phyloP scores from a whole-genome alignment of 2,888 invertebrate genomes.

The Drosophila robusta region DNA sequence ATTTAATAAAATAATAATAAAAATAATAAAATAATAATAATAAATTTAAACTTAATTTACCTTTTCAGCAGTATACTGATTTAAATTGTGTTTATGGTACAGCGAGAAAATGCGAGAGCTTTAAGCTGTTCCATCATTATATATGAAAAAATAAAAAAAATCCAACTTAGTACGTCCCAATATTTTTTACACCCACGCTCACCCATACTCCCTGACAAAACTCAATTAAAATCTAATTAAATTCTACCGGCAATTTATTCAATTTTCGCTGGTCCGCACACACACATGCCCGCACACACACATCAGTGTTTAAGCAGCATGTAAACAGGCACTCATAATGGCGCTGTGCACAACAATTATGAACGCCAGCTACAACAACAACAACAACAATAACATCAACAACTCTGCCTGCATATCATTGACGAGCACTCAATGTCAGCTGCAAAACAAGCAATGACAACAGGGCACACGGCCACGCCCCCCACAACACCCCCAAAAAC shows the following conservation, averaged over 20 bases:
- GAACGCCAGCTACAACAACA: slow-evolving; percentile 36
- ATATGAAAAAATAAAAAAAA: not conserved
- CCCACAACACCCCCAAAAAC: slow-evolving; percentile 23
- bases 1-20: no score
- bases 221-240: slow-evolving; percentile 78
- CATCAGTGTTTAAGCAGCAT: slow-evolving; percentile 62
- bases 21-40: no score
- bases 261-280: slow-evolving; percentile 52
- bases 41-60: no score
- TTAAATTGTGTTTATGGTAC: no score
- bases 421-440: slow-evolving; percentile 79
- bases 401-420: slow-evolving; percentile 72
- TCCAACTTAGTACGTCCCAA: not conserved
- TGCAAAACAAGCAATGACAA: slow-evolving; percentile 78
- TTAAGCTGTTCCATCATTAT: not conserved
- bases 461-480: slow-evolving; percentile 64
- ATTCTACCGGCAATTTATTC: slow-evolving; percentile 75
- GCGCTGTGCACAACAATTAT: slow-evolving; percentile 64
- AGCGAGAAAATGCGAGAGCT: no score
- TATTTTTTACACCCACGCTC: not conserved
- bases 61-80: no score
- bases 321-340: slow-evolving; percentile 77
- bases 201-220: slow-evolving; percentile 44
- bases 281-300: slow-evolving; percentile 9
- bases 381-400: slow-evolving; percentile 4